A percentile compares a stretch with the other conserved stretches of the same genome.
Conservation (phyloP, 2,888 invertebrate species). For the Cataglyphis albicans region DNA sequence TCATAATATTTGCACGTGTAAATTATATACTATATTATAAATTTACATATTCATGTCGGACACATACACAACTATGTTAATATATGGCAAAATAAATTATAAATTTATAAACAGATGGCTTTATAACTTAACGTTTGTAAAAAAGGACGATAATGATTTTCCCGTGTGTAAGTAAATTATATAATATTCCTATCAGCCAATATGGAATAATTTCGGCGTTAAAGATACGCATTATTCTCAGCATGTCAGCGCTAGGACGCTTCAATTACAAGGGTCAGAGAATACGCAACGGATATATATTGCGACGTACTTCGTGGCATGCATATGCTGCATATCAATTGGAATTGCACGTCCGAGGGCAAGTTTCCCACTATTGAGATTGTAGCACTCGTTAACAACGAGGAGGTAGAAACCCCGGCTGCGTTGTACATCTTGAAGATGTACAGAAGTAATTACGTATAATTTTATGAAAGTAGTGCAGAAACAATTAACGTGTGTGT, state of each 20-base stretch:
- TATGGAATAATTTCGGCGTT: slow-evolving; percentile 7
- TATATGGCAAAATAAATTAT: neutral
- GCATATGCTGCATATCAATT: slow-evolving; percentile 45
- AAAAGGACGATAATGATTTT: neutral
- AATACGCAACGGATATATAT: slow-evolving; percentile 6
- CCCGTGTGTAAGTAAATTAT: neutral
- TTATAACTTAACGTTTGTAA: neutral
- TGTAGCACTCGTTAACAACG: slow-evolving; percentile 43
- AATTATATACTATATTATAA: neutral
- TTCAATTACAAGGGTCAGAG: slow-evolving; percentile 49
- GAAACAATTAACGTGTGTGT: neutral
- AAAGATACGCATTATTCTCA: neutral
- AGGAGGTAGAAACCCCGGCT: slow-evolving; percentile 12
- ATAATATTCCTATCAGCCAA: neutral
- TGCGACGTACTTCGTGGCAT: slow-evolving; percentile 34
- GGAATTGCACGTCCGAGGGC: slow-evolving; percentile 43
- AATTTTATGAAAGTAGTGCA: slow-evolving; percentile 16
- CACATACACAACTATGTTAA: neutral
- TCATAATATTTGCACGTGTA: neutral
- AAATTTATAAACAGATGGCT: slow-evolving; percentile 5
- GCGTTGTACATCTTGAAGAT: slow-evolving; percentile 30
- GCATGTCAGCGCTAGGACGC: neutral
- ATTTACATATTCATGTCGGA: neutral
- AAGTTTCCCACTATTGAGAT: slow-evolving; percentile 32
- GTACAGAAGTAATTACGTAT: slow-evolving; percentile 24